Conservation (phyloP, 2,888 invertebrate species). For the Hoplodrina blanda region DNA sequence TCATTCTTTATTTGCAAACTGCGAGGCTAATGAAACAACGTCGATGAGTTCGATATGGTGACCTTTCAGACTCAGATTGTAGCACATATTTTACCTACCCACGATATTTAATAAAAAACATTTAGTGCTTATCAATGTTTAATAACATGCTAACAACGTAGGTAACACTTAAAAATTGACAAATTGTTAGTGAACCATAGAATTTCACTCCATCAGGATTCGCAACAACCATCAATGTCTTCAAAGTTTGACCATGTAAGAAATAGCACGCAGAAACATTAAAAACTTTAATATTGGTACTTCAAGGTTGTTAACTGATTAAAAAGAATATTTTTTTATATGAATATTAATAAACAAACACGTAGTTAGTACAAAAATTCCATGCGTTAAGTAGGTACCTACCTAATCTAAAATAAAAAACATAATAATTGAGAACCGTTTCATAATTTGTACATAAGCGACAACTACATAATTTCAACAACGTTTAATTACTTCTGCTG, state of each 20-base stretch:
- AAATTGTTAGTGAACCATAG: too few relatives aligned
- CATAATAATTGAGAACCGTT: slow-evolving; percentile 7
- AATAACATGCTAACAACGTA: neutral
- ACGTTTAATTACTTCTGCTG: slow-evolving; percentile 54
- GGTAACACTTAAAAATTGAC: neutral
- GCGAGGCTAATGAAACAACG: neutral
- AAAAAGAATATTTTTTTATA: too few relatives aligned
- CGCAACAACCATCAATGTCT: neutral
- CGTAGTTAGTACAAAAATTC: neutral
- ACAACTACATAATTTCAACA: slow-evolving; percentile 42
- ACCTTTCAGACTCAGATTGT: neutral
- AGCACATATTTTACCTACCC: neutral
- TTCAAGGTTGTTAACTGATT: neutral
- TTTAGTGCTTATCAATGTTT: too few relatives aligned
- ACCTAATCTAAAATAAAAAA: neutral
- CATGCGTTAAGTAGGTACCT: neutral
- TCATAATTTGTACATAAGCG: slow-evolving; percentile 38
- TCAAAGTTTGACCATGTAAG: neutral
- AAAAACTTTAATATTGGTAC: neutral
- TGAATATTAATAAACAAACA: slow-evolving; percentile 1
- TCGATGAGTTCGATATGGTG: neutral
- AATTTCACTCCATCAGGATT: neutral
- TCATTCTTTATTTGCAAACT: slow-evolving; percentile 23
- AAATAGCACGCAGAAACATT: neutral
- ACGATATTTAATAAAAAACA: neutral